Base-by-base conservation (phyloP, 1,140 invertebrate species). In the Cephus cinctus region DNA sequence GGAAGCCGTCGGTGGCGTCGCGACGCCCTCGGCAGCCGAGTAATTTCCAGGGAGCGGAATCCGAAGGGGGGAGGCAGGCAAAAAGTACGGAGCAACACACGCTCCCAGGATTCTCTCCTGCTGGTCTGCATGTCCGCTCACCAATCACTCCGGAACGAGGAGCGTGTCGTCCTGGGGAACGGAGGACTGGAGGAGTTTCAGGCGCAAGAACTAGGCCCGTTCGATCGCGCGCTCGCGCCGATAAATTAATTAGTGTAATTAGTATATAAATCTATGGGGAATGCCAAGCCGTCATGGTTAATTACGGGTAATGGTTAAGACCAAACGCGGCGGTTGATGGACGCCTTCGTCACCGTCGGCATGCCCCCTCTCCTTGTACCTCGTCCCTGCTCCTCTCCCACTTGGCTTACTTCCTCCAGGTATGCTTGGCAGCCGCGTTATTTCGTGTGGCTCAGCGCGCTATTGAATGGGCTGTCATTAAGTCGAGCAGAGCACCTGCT, bases 211-310 rank as follows among this genome's bases (percentile, higher is more conserved):
- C 32, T 27, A 27, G 14, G 35, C 20, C 23, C 36, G n/a, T n/a
- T n/a, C n/a, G n/a, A n/a, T n/a, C 43, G 23, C 25, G 20, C 16
- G 19, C 43, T 41, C 48, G 27, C 14, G 40, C 27, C 27, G 52
- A 65, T 60, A 58, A 65, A 67, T 64, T 64, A 66, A 67, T 66
- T 66, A 66, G 35, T 46, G 57, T 65, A 66, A 66, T 67, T 66
- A 65, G 57, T 47, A 54, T 18, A 54, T 65, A 66, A 68, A 65
- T 65, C 56, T 50, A 44, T 50, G 23, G 43, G 22, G 56, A 57
- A 59, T 57, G 56, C 36, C 18, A n/a, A 35, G 21, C 39, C 44
- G 63, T 66, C 63, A 59, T 36, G 47, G 52, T 62, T 66, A 60
- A 66, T 64, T 59, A 52, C 47, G 18, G 32, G 31, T 55, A 58